phyloP scores from a whole-genome alignment of 2,888 invertebrate genomes.

The Drosophila borealis region DNA sequence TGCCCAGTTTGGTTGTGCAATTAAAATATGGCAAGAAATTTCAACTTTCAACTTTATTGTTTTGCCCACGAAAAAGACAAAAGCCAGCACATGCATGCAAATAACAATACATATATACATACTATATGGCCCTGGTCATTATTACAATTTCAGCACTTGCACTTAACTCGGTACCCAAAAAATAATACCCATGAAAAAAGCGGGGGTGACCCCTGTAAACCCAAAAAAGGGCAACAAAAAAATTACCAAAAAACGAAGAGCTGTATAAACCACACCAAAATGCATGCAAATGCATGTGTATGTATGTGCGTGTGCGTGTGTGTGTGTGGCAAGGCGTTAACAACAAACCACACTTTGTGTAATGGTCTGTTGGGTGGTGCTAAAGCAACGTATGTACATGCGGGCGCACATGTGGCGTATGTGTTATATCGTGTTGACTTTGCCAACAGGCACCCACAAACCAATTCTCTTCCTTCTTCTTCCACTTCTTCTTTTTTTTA shows the following conservation, averaged over 20 bases:
- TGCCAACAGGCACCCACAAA: constrained; percentile 49
- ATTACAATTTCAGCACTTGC: constrained; percentile 62
- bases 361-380: constrained; percentile 59
- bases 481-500: constrained; percentile 11
- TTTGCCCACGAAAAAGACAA: constrained; percentile 5
- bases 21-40: constrained; percentile 36
- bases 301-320: neutral
- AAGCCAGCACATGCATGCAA: constrained; percentile 6
- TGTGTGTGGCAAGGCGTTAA: constrained; percentile 61
- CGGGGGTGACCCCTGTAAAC: constrained; percentile 4
- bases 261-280: constrained; percentile 56
- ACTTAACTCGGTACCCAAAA: constrained; percentile 35
- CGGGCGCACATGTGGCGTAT: constrained; percentile 42
- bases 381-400: constrained; percentile 36
- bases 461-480: neutral
- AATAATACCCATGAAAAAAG: constrained; percentile 39
- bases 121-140: constrained; percentile 27
- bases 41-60: constrained; percentile 17
- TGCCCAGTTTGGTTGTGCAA: constrained; percentile 24
- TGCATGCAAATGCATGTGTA: constrained; percentile 37
- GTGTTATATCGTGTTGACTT: constrained; percentile 69
- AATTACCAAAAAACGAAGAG: constrained; percentile 15
- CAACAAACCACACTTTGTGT: constrained; percentile 73
- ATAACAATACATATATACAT: neutral
- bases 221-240: constrained; percentile 14